Evolutionary conservation across 64 coral and sea anemone species (phyloP).

Genomic region (Actinia tenebrosa): DNA sequence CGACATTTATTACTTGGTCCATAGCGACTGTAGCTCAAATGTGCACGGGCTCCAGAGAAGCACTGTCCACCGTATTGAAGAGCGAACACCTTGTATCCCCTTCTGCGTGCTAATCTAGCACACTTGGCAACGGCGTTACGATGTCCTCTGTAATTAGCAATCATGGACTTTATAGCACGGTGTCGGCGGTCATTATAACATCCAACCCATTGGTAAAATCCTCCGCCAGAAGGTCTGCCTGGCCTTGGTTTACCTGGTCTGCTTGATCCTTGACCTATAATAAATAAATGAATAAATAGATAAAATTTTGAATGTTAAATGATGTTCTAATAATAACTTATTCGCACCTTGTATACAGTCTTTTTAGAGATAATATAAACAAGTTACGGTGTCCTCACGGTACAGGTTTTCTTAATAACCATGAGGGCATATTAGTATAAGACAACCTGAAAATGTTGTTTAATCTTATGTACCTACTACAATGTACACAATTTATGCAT

Average conservation of each 20-base stretch:
- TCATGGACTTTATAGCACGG: slow-evolving; percentile 20
- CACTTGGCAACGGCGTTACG: slow-evolving; percentile 34
- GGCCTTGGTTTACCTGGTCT: neutral
- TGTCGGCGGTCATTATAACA: slow-evolving; percentile 39
- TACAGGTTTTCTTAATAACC: no score
- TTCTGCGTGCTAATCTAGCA: slow-evolving; percentile 25
- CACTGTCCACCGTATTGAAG: slow-evolving; percentile 49
- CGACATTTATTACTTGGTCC: slow-evolving; percentile 38
- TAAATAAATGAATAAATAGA: neutral
- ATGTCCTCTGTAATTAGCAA: slow-evolving; percentile 33
- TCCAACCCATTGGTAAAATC: slow-evolving; percentile 1
- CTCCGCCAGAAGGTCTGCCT: neutral
- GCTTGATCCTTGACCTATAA: neutral
- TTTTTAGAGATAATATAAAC: neutral
- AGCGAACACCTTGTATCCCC: slow-evolving; percentile 43
- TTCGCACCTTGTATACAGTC: no score
- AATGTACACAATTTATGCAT: neutral
- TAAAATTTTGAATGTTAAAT: neutral
- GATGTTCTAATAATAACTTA: neutral
- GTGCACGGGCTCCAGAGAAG: slow-evolving; percentile 35
- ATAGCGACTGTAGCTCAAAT: slow-evolving; percentile 42
- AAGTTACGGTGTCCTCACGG: no score
- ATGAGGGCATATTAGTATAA: no score
- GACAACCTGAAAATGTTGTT: no score
- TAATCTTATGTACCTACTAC: no score